A percentile compares a stretch with the other conserved stretches of the same genome.
These are phyloP conservation scores for Carettochelys insculpta DNA, from an alignment of 2,113 vertebrate species.

Conservation along the genomic window DNA sequence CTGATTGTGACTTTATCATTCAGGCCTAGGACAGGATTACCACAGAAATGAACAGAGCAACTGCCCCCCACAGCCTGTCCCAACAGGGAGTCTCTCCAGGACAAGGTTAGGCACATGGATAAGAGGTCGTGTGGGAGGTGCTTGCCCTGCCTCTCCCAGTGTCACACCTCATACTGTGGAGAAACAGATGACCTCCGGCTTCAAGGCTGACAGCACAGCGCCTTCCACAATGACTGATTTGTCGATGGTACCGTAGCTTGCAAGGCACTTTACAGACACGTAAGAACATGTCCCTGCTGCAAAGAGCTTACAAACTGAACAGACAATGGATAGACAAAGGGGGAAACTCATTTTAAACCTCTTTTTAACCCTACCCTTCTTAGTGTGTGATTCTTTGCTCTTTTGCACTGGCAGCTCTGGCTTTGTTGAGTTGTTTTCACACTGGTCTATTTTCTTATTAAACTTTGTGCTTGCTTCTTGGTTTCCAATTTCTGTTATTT, in stretches of 20 bases:
- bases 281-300: background rate
- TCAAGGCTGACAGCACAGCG: background rate
- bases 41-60: background rate
- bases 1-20: accelerated
- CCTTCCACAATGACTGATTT: background rate
- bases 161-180: background rate
- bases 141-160: background rate
- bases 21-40: background rate
- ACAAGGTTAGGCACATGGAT: background rate
- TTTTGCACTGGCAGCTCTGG: background rate
- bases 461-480: background rate
- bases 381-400: background rate
- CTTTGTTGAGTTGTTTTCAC: background rate
- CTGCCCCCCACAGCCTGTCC: background rate
- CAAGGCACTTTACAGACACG: background rate
- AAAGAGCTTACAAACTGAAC: background rate
- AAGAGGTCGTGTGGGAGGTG: background rate
- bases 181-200: background rate
- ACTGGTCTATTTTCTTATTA: background rate
- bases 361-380: background rate
- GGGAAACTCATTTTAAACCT: background rate
- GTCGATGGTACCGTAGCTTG: background rate
- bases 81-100: background rate
- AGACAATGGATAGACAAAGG: background rate
- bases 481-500: background rate